These are phyloP conservation scores for Bombus terrestris DNA, from an alignment of 1,140 invertebrate species.

Conservation along the genomic window DNA sequence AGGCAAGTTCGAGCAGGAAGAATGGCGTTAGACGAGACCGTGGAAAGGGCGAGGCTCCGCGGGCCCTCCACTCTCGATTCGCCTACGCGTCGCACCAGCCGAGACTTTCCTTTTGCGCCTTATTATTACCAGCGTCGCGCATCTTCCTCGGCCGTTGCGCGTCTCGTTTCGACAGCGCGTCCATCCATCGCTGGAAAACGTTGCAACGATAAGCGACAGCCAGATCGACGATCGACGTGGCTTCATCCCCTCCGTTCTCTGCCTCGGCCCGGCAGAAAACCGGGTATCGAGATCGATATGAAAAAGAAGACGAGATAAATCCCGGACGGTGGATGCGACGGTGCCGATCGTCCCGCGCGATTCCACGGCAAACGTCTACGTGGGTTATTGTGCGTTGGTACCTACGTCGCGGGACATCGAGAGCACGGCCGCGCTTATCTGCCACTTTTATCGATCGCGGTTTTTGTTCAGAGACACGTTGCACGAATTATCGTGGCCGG, in stretches of 20 bases:
- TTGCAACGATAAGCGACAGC: too few relatives aligned
- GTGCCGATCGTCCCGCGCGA: neutral
- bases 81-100: slow-evolving; percentile 76
- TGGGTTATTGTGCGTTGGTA: slow-evolving; percentile 33
- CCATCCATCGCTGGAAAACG: neutral
- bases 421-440: slow-evolving; percentile 44
- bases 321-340: neutral
- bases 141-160: neutral
- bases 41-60: slow-evolving; percentile 78
- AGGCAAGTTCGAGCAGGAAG: slow-evolving; percentile 64
- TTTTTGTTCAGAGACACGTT: slow-evolving; percentile 62
- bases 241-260: too few relatives aligned
- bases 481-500: slow-evolving; percentile 66
- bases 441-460: slow-evolving; percentile 59
- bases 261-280: rapidly evolving
- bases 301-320: slow-evolving; percentile 22
- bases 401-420: slow-evolving; percentile 46
- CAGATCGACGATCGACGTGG: too few relatives aligned
- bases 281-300: slow-evolving; percentile 19
- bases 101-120: slow-evolving; percentile 72
- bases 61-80: slow-evolving; percentile 74
- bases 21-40: slow-evolving; percentile 62
- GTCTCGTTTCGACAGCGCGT: neutral
- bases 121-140: slow-evolving; percentile 52
- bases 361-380: neutral